Conservation (phyloP, 2,113 vertebrate genomes). For the Dasypus novemcinctus region DNA sequence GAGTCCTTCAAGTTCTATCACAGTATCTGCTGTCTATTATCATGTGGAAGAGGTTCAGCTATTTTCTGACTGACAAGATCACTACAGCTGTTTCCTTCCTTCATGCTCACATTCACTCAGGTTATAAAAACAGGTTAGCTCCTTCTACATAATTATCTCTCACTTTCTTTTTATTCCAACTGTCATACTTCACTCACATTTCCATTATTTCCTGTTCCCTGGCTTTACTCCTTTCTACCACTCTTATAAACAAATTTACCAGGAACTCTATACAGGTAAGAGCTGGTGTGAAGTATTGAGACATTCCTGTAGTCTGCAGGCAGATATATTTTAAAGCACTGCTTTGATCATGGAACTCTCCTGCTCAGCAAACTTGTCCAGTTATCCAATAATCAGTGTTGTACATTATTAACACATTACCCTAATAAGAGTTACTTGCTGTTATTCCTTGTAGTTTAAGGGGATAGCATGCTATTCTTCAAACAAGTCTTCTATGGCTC, state of each 20-base stretch:
- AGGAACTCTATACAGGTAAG: background rate
- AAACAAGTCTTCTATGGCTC: background rate
- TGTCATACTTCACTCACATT: background rate
- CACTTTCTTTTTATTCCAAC: slow-evolving; percentile 6
- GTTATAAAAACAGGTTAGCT: background rate
- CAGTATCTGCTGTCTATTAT: background rate
- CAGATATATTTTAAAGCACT: background rate
- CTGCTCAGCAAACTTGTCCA: slow-evolving; percentile 16
- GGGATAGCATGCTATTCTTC: background rate
- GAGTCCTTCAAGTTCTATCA: background rate
- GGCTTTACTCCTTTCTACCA: slow-evolving; percentile 50
- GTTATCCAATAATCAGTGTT: background rate
- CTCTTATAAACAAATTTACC: slow-evolving; percentile 53
- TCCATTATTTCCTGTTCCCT: slow-evolving; percentile 33
- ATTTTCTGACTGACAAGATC: background rate
- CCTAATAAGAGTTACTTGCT: background rate
- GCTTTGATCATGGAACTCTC: background rate
- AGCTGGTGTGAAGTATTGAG: background rate
- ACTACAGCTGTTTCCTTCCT: slow-evolving; percentile 3
- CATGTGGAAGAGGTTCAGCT: background rate
- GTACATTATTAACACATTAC: background rate
- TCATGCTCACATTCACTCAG: slow-evolving; percentile 2
- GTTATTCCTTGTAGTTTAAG: background rate
- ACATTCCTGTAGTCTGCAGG: background rate
- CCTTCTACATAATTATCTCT: background rate